Conservation (phyloP, 37 sponge, comb jelly and placozoan genomes). For the Halichondria panicea region DNA sequence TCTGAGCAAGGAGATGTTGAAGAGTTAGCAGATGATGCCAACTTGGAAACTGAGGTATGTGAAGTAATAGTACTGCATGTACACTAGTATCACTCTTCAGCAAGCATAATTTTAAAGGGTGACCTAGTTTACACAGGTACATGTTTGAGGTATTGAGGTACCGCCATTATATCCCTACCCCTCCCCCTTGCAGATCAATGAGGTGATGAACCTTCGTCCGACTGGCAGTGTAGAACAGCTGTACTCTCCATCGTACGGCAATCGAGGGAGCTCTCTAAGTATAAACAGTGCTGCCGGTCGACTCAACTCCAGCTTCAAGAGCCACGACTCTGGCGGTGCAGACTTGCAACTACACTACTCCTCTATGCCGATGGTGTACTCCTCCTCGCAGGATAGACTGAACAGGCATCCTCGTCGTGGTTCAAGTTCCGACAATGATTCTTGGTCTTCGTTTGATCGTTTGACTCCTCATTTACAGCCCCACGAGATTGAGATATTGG, state of each 20-base stretch:
- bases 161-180: not conserved
- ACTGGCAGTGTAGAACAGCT: conserved; percentile 28
- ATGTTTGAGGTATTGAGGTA: too few species aligned
- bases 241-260: conserved; percentile 27
- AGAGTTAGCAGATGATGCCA: conserved; percentile 23
- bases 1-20: conserved; percentile 9
- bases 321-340: not conserved
- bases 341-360: not conserved
- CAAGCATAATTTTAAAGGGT: too few species aligned
- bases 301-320: too few species aligned
- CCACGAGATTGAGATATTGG: not conserved
- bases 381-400: not conserved
- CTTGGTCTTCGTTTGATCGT: not conserved
- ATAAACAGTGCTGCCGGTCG: not conserved
- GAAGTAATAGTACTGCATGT: not conserved
- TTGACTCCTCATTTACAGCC: not conserved
- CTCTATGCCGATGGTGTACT: conserved; percentile 11
- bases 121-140: too few species aligned
- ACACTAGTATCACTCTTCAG: too few species aligned
- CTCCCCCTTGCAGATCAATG: not conserved
- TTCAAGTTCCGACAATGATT: not conserved
- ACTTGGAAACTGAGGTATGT: conserved; percentile 34
- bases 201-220: conserved; percentile 2
- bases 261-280: conserved; percentile 21
- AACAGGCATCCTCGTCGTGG: not conserved